Percentiles rank a stretch among this genome's conserved stretches.
phyloP scores from a whole-genome alignment of 2,888 invertebrate species.

The Chorisops tibialis region DNA sequence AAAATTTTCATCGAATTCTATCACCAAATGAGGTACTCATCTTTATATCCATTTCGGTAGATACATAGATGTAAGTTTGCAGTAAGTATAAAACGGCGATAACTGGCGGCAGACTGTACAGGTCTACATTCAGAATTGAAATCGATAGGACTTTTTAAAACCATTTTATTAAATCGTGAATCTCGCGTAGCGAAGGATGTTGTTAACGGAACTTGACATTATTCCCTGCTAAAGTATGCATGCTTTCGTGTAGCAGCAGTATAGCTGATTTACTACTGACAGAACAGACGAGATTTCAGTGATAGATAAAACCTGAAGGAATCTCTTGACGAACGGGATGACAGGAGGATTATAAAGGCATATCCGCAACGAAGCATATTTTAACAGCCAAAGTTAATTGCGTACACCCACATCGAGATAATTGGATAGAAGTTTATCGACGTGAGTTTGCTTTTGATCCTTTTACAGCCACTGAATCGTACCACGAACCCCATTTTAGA shows the following conservation, averaged over 20 bases:
- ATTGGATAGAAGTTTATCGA: constrained; percentile 2
- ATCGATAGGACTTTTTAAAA: background rate
- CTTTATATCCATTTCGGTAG: background rate
- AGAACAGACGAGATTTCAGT: background rate
- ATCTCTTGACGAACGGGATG: background rate
- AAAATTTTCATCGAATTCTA: background rate
- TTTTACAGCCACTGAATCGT: background rate
- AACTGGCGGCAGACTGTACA: background rate
- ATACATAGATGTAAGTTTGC: background rate
- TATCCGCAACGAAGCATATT: constrained; percentile 3
- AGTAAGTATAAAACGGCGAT: background rate
- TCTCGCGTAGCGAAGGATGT: background rate
- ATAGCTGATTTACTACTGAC: background rate
- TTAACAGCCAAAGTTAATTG: constrained; percentile 3
- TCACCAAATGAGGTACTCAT: background rate
- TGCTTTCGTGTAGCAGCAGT: too few species aligned
- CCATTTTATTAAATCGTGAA: background rate
- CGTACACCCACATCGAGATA: background rate
- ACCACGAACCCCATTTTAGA: background rate
- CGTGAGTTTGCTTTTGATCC: constrained; percentile 2
- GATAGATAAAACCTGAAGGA: constrained; percentile 1
- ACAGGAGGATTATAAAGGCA: background rate
- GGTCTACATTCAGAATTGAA: background rate
- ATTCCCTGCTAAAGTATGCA: background rate
- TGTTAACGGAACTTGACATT: background rate